Evolutionary conservation across 2,888 invertebrate species (phyloP).

Genomic region (Polymixis flavicincta): DNA sequence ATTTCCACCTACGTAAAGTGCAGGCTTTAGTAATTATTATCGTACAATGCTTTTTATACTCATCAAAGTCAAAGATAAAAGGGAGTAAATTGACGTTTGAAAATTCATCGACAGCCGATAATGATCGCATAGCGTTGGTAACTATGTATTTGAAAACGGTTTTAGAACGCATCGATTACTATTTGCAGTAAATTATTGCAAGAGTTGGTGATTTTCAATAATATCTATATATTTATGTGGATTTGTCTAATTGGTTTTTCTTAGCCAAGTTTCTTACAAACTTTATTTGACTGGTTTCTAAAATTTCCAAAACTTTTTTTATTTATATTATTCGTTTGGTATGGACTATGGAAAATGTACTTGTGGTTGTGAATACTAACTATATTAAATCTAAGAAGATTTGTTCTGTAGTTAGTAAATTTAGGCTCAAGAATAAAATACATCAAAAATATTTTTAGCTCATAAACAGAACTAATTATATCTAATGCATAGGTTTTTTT

Average conservation of each 20-base stretch:
- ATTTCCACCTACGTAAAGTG: conserved; percentile 53
- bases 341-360: background rate
- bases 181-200: conserved; percentile 19
- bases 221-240: background rate
- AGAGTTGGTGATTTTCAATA: conserved; percentile 22
- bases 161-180: conserved; percentile 47
- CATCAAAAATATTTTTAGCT: background rate
- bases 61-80: conserved; percentile 68
- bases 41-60: conserved; percentile 60
- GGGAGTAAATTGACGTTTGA: conserved; percentile 61
- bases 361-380: background rate
- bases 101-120: conserved; percentile 59
- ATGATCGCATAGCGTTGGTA: conserved; percentile 31
- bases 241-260: background rate
- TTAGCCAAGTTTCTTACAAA: background rate
- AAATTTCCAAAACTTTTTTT: background rate
- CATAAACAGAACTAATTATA: conserved; percentile 28
- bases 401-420: no score
- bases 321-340: background rate
- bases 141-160: conserved; percentile 37
- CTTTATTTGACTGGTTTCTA: background rate
- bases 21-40: conserved; percentile 62
- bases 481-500: conserved; percentile 14
- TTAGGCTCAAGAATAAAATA: background rate
- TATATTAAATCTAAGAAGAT: background rate